A percentile compares a stretch with the other conserved stretches of the same genome.
Evolutionary conservation across 2,888 invertebrate species (phyloP).

Genomic region (Idaea aversata): DNA sequence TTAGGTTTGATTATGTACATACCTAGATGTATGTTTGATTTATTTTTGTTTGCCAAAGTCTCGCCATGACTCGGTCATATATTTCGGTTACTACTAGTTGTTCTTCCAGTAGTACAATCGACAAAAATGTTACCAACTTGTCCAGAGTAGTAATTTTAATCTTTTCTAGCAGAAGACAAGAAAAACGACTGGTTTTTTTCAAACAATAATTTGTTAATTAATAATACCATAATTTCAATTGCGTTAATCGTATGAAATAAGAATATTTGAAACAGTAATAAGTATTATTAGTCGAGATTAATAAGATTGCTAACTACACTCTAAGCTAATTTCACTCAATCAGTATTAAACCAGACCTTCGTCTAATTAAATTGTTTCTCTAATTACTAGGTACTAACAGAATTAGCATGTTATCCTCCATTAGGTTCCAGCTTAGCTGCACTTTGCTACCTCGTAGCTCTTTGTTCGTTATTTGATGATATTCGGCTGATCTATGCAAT

Average conservation of each 20-base stretch:
- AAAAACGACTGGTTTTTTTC: no score
- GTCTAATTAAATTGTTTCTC: not conserved
- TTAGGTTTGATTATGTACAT: not conserved
- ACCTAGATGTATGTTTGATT: not conserved
- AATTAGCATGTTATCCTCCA: not conserved
- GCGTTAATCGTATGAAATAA: no score
- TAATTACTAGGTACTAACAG: not conserved
- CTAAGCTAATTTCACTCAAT: not conserved
- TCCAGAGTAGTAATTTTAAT: no score
- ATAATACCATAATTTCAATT: no score
- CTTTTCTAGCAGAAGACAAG: no score
- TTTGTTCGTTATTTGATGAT: not conserved
- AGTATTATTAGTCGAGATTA: not conserved
- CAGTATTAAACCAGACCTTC: not conserved
- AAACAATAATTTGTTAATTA: no score
- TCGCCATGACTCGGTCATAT: not conserved
- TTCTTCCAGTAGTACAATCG: no score
- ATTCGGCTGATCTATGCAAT: not conserved
- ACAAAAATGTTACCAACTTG: no score
- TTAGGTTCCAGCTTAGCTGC: not conserved
- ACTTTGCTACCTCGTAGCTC: not conserved
- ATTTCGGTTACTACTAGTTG: not conserved
- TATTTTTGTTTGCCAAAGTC: not conserved
- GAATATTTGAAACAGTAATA: no score
- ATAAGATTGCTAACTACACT: not conserved